A percentile compares a stretch with the other conserved stretches of the same genome.
These are phyloP conservation scores for Pardosa pseudoannulata DNA, from an alignment of 2,888 invertebrate genomes.

Conservation along the genomic window DNA sequence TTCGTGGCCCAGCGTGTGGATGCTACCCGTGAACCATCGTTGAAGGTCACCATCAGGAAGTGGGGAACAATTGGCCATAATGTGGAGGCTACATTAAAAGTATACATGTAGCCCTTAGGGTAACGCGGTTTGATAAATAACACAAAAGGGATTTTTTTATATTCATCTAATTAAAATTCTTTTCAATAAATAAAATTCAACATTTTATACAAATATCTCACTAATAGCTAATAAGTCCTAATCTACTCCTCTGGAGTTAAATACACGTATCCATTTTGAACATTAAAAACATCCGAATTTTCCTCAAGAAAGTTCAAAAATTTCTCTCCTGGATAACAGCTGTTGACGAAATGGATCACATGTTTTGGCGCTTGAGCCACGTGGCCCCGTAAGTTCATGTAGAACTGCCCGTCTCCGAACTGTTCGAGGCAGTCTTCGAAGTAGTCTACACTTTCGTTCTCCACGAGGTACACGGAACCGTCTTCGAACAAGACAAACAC, in stretches of 20 bases:
- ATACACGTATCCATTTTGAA: not conserved
- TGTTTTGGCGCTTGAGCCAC: not conserved
- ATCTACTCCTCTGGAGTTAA: not conserved
- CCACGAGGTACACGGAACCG: not conserved
- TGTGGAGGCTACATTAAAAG: no score
- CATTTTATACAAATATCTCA: no score
- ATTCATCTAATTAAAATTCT: no score
- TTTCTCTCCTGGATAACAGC: not conserved
- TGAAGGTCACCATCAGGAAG: no score
- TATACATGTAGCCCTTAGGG: no score
- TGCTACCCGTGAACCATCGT: no score
- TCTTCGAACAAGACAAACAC: not conserved
- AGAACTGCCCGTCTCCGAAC: not conserved
- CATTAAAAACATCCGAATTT: not conserved
- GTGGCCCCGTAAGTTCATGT: not conserved
- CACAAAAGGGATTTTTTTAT: no score
- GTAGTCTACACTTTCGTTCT: not conserved
- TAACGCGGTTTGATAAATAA: no score
- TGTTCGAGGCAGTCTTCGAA: not conserved
- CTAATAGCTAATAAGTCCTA: no score
- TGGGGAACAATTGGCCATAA: no score
- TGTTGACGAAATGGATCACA: not conserved
- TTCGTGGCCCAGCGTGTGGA: no score
- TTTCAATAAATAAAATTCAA: no score
- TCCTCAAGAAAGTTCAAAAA: not conserved